Base-by-base conservation (phyloP, 2,797 vertebrate genomes). In the Acrossocheilus fasciatus region DNA sequence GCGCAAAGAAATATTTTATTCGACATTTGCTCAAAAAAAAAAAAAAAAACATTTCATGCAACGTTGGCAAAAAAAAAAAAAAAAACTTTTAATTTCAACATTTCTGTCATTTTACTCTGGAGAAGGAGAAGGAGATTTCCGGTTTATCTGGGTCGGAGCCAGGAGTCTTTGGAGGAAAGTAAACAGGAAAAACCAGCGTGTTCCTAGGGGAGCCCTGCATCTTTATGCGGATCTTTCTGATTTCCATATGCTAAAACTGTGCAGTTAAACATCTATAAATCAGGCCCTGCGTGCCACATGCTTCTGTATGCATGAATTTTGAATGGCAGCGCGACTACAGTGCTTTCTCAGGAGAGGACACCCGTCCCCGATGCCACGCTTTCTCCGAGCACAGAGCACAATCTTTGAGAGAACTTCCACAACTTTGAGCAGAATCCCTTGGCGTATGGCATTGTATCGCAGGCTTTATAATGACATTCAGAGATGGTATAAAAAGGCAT, bases 281-380 rank as follows among this genome's bases (percentile, higher is more conserved):
- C 69, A 8, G n/a, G 41, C 68, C 52, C 41, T 45, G 69, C 7
- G 20, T 69, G 74, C 45, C 36, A 39, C 43, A 34, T 20, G 15
- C n/a, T 80, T 75, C 43, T 69, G 39, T 62, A 10, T 8, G 64
- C 54, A 8, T 86, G 72, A 59, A 81, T 86, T 77, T 77, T 83
- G 86, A 87, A 69, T 39, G 84, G 54, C 76, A 54, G 83, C 23
- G 36, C 1, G 0, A 73, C 84, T 83, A 54, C 36, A 15, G 9
- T 20, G 62, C 34, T 64, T 62, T 45, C 81, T 90, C 87, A 12
- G 80, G 85, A 86, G 85, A 81, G 12, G 52, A 77, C 72, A 54
- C 6, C 20, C 26, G 20, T 83, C 52, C 57, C 36, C 5, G 14
- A 7, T 23, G 26, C 20, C 72, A 2, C 1, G 30, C 11, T 50